These are phyloP conservation scores for Edolisoma coerulescens DNA, from an alignment of 2,113 vertebrate species.

Conservation along the genomic window DNA sequence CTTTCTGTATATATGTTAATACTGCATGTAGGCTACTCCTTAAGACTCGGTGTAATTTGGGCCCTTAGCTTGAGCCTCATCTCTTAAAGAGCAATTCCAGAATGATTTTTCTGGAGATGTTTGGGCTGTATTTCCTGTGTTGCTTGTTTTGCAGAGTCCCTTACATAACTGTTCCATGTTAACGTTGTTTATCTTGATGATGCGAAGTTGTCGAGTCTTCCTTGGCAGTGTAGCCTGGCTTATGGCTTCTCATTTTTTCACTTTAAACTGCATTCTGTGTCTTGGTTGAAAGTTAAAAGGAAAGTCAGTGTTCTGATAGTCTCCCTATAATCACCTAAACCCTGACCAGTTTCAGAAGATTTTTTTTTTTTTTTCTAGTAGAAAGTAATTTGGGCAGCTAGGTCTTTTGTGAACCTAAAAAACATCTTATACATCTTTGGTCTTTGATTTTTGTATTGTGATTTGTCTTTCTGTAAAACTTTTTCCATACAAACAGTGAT, in stretches of 20 bases:
- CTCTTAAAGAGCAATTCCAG: background rate
- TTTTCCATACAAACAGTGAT: background rate
- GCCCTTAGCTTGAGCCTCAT: background rate
- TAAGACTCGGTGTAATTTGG: background rate
- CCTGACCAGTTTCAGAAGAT: background rate
- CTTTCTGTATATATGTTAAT: background rate
- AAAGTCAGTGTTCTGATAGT: background rate
- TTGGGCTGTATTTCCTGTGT: background rate
- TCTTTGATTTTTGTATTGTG: background rate
- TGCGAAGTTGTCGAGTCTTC: background rate
- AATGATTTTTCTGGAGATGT: background rate
- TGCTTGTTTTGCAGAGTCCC: background rate
- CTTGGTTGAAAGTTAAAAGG: background rate
- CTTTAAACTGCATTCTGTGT: background rate
- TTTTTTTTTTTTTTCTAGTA: background rate
- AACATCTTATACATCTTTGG: background rate
- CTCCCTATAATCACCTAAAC: background rate
- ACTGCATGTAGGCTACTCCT: background rate
- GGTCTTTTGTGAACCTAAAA: background rate
- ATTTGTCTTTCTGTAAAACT: background rate
- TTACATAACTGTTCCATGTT: background rate
- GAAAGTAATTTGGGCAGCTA: background rate
- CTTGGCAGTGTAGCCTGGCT: background rate
- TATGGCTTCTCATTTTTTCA: background rate
- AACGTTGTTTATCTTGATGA: background rate